Evolutionary conservation across 2,113 vertebrate genomes (phyloP), one percentile per base, ranked within the genome.

Genomic region (Orthonyx spaldingii): DNA sequence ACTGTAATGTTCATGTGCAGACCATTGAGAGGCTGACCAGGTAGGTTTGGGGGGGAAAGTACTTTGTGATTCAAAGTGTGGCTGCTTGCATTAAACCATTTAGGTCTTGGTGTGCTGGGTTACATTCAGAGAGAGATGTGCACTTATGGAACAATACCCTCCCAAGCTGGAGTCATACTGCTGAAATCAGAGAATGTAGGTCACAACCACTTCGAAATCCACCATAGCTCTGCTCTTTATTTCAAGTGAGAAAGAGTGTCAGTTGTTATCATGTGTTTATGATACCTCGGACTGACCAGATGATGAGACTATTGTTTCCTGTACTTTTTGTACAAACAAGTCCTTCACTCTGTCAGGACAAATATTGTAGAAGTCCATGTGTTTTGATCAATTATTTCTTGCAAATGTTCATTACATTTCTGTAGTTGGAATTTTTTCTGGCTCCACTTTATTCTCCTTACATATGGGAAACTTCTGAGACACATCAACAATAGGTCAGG

Each of bases 11-110:
- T 49, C 99, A 99, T 7, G 50, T 98, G 71, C 98, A 99, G 95
- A 97, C 98, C 90, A 98, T 99, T 3, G 98, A 99, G 88, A 98
- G 98, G 55, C 78, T 99, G 69, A 98, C 98, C 5, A 99, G 98
- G 99, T 99, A 94, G 97, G 98, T 96, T 98, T 35, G 26, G 30
- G 22, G 4, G 5, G 5, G 0, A 35, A 0, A 13, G 18, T 12
- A 6, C 9, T 10, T 70, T 55, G 42, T 65, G 26, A 53, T 2
- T 88, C 53, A 46, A 75, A 78, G 16, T 28, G 10, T 6, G 5
- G 42, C 63, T 82, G 28, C 7, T 79, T 78, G 41, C 35, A 32
- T 66, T 23, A 71, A 89, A 37, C 20, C 9, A 4, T 41, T 1
- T 4, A 33, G 23, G 3, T 57, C 32, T 64, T 32, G 17, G 0